Conservation (phyloP, 2,888 invertebrate genomes). For the Cheilosia impressa region DNA sequence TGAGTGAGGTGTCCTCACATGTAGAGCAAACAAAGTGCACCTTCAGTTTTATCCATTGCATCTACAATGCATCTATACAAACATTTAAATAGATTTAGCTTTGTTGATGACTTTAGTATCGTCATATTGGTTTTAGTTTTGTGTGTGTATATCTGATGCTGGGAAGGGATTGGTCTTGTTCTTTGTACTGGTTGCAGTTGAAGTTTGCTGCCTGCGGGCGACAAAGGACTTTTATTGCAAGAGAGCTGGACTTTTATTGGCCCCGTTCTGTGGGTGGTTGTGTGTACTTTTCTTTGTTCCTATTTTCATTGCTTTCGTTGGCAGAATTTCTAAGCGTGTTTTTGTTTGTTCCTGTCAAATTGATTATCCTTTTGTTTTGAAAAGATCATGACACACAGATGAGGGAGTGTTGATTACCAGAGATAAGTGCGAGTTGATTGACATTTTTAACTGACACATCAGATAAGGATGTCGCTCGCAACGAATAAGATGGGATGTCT, state of each 20-base stretch:
- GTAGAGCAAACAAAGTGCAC: slow-evolving; percentile 24
- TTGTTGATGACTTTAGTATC: slow-evolving; percentile 49
- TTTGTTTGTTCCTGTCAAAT: slow-evolving; percentile 4
- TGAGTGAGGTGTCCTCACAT: slow-evolving; percentile 35
- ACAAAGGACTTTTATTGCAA: slow-evolving; percentile 24
- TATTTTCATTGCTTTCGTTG: background rate
- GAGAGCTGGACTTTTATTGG: slow-evolving; percentile 15
- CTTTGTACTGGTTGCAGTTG: background rate
- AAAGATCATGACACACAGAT: background rate
- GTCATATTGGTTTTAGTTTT: background rate
- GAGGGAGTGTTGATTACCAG: background rate
- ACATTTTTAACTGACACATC: background rate
- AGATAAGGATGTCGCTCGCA: background rate
- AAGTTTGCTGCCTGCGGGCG: slow-evolving; percentile 22
- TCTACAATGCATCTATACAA: background rate
- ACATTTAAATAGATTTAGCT: background rate
- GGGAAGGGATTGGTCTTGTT: background rate
- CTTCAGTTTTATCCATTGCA: background rate
- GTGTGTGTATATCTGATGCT: background rate
- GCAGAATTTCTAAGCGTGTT: background rate
- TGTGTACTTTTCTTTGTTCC: background rate
- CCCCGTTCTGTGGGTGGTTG: background rate
- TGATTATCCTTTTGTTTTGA: slow-evolving; percentile 2
- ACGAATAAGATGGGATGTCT: too few species aligned
- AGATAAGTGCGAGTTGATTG: background rate